These are phyloP conservation scores for Labroides dimidiatus DNA, from an alignment of 2,797 vertebrate species.

Conservation along the genomic window DNA sequence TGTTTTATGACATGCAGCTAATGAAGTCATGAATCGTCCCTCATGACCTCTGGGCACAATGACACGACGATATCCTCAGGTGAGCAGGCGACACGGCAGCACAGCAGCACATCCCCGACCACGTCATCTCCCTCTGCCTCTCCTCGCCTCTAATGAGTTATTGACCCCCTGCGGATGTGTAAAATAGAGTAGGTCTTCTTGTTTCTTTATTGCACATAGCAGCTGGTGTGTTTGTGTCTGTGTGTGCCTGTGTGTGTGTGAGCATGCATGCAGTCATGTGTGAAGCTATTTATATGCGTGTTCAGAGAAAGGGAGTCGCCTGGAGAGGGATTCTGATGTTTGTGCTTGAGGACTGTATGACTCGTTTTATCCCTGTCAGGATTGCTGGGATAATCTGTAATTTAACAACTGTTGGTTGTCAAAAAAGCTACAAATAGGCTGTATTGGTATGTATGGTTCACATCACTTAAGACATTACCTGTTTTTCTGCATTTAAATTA, in stretches of 20 bases:
- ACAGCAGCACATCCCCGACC: constrained; percentile 35
- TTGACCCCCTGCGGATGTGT: constrained; percentile 79
- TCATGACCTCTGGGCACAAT: constrained; percentile 70
- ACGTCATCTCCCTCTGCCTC: constrained; percentile 55
- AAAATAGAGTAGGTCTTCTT: constrained; percentile 70
- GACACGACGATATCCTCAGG: constrained; percentile 73
- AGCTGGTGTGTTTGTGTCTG: constrained; percentile 62
- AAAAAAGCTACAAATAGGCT: constrained; percentile 47
- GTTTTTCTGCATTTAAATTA: constrained; percentile 16
- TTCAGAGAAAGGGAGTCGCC: constrained; percentile 33
- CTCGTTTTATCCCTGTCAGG: constrained; percentile 61
- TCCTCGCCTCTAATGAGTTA: constrained; percentile 79
- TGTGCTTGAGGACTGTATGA: constrained; percentile 45
- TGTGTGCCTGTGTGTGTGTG: constrained; percentile 19
- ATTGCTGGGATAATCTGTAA: constrained; percentile 67
- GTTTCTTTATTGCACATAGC: constrained; percentile 72
- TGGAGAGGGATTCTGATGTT: constrained; percentile 47
- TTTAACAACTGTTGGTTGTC: constrained; percentile 64
- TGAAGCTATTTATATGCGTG: constrained; percentile 59
- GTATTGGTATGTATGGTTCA: constrained; percentile 31
- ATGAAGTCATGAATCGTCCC: constrained; percentile 74
- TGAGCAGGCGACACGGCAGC: constrained; percentile 54
- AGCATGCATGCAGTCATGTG: constrained; percentile 35
- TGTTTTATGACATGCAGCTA: constrained; percentile 69
- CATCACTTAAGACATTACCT: constrained; percentile 26